Evolutionary conservation across 2,888 invertebrate species (phyloP), one percentile per base, ranked within the genome.

Genomic region (Leptopilina drosophilae): DNA sequence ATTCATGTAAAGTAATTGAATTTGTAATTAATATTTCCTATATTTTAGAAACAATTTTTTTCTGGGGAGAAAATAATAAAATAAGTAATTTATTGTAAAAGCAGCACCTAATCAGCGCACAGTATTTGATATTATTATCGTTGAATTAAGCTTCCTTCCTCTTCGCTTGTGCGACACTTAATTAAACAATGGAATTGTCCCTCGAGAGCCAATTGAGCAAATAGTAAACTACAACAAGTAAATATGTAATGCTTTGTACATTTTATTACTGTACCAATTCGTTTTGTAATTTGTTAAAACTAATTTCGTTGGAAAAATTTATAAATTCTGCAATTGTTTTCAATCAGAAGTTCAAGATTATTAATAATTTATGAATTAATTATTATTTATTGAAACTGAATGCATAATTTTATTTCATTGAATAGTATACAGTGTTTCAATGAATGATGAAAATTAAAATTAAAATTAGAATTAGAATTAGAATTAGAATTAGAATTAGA

Each of bases 161-260:
- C 33, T 73, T 33, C n/a, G 64, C 62, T 15, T 15, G 8, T 8
- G 9, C n/a, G 33, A 56, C 33, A 56, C 56, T 73, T 53, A 73
- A 73, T 73, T 73, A 73, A 73, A 56, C 33, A n/a, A 56, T 53
- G 33, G 53, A 26, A 15, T 73, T 56, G 14, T 33, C 73, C 49
- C 56, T 33, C 73, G 40, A 56, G 56, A 73, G 53, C 40, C 33
- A 53, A 73, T 73, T 14, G n/a, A 73, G n/a, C 56, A 73, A 73
- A 73, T 73, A 53, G 73, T 40, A 33, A 20, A 64, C 64, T 64
- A 11, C 14, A 53, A 56, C 14, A 26, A n/a, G 73, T 56, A 73
- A 56, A 5, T 73, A 56, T 8, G 62, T 62, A 62, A 62, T 62
- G 8, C 15, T 20, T 4, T 62, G 62, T 20, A 20, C 20, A 62